These are phyloP conservation scores for Symphodus melops DNA, from an alignment of 2,113 vertebrate species.

Conservation along the genomic window DNA sequence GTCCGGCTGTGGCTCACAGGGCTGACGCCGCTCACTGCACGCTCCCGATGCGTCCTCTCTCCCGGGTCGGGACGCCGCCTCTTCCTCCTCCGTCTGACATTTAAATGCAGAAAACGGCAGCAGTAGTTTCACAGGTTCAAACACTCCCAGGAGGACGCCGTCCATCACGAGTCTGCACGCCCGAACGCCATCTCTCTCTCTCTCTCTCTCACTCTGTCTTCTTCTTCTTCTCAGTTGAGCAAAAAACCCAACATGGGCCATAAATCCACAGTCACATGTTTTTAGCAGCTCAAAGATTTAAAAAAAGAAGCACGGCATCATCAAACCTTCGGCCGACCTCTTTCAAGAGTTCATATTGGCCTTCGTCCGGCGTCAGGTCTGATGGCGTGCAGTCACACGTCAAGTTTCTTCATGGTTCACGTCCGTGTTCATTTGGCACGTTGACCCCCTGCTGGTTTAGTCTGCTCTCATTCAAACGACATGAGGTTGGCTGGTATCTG, in stretches of 20 bases:
- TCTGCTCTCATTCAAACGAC: slow-evolving; percentile 89
- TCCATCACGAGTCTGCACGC: slow-evolving; percentile 21
- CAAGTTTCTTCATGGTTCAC: slow-evolving; percentile 1
- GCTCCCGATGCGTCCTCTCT: too few relatives aligned
- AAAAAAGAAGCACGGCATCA: slow-evolving; percentile 16
- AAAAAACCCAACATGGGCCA: slow-evolving; percentile 67
- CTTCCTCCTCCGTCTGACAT: not conserved
- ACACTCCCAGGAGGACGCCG: not conserved
- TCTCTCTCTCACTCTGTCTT: not conserved
- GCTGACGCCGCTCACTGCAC: not conserved
- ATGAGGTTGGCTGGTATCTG: slow-evolving; percentile 95
- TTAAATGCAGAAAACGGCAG: not conserved
- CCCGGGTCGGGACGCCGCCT: too few relatives aligned
- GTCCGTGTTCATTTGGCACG: slow-evolving; percentile 81
- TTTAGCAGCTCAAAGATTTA: slow-evolving; percentile 55
- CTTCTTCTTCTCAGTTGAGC: slow-evolving; percentile 24
- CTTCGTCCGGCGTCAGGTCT: not conserved
- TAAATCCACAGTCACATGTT: slow-evolving; percentile 22
- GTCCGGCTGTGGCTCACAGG: slow-evolving; percentile 15
- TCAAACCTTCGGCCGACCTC: not conserved
- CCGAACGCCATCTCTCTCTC: rapidly evolving
- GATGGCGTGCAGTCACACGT: slow-evolving; percentile 7
- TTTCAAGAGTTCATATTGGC: not conserved
- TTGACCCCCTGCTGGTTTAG: slow-evolving; percentile 63
- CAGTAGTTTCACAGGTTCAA: not conserved